A percentile compares a stretch with the other conserved stretches of the same genome.
These are phyloP conservation scores for Pelecanoides urinatrix DNA, from an alignment of 2,113 vertebrate genomes.

Conservation along the genomic window DNA sequence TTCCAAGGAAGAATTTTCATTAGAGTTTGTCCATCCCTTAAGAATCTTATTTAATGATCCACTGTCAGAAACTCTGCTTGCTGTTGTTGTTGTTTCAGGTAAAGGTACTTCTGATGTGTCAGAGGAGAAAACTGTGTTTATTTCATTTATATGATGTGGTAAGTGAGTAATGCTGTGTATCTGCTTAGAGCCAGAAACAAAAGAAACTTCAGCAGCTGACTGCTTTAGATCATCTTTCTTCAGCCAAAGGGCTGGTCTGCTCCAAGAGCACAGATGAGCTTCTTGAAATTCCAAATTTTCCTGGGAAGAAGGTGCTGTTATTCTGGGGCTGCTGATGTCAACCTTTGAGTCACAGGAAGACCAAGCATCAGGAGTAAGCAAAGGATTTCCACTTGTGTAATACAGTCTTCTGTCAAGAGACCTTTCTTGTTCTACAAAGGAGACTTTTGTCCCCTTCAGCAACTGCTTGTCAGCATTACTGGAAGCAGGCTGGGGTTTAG, in stretches of 20 bases:
- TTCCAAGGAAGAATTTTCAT: neutral
- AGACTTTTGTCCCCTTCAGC: neutral
- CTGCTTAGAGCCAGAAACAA: constrained; percentile 28
- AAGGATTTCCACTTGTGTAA: constrained; percentile 51
- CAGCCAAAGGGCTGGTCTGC: constrained; percentile 21
- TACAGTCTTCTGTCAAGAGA: neutral
- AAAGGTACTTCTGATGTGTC: constrained; percentile 40
- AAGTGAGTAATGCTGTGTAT: constrained; percentile 12
- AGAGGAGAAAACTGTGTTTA: constrained; percentile 18
- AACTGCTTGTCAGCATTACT: constrained; percentile 16
- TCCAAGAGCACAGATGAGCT: neutral
- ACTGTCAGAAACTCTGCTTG: neutral
- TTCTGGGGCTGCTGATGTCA: constrained; percentile 64
- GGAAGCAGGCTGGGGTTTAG: constrained; percentile 28
- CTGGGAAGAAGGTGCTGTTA: constrained; percentile 52
- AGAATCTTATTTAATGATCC: neutral
- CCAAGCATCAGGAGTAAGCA: constrained; percentile 73
- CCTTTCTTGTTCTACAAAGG: neutral
- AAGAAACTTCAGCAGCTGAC: constrained; percentile 46
- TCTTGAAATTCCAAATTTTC: constrained; percentile 50
- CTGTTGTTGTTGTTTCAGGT: constrained; percentile 47
- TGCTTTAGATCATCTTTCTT: constrained; percentile 61
- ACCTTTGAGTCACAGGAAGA: constrained; percentile 75
- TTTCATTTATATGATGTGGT: neutral
- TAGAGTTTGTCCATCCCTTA: neutral